phyloP scores from a whole-genome alignment of 2,113 vertebrate genomes.

The Smithornis capensis region DNA sequence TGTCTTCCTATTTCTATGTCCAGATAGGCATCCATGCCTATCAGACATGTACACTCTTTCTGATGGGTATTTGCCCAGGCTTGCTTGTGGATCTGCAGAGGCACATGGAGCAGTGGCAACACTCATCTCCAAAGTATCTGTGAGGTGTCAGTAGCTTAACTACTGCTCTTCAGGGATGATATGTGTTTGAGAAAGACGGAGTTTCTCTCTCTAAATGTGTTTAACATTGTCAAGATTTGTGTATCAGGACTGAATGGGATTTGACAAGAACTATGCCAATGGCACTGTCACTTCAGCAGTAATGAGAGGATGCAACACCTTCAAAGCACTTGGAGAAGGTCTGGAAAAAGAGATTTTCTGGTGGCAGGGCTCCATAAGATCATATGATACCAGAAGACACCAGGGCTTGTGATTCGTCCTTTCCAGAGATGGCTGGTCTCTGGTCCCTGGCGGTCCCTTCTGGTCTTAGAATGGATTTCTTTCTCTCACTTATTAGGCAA shows the following conservation, averaged over 20 bases:
- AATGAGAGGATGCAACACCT: neutral
- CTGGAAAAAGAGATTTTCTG: neutral
- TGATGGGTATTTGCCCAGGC: neutral
- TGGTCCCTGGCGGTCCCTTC: neutral
- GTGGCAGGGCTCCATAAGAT: neutral
- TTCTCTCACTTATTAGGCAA: neutral
- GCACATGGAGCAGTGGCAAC: neutral
- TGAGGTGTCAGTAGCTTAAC: neutral
- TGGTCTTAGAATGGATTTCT: neutral
- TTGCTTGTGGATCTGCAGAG: neutral
- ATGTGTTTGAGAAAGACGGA: neutral
- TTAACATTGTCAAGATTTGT: neutral
- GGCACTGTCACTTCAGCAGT: neutral
- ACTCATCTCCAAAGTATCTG: neutral
- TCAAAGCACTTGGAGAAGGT: rapidly evolving
- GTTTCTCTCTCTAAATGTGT: neutral
- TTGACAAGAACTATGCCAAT: neutral
- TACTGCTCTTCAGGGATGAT: neutral
- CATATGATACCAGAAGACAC: neutral
- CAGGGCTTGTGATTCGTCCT: neutral
- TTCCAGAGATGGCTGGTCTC: neutral
- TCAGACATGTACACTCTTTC: neutral
- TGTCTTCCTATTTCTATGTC: neutral
- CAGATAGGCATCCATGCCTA: neutral
- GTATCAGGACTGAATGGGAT: neutral